These are phyloP conservation scores for Synchiropus splendidus DNA, from an alignment of 2,113 vertebrate species.

Conservation along the genomic window DNA sequence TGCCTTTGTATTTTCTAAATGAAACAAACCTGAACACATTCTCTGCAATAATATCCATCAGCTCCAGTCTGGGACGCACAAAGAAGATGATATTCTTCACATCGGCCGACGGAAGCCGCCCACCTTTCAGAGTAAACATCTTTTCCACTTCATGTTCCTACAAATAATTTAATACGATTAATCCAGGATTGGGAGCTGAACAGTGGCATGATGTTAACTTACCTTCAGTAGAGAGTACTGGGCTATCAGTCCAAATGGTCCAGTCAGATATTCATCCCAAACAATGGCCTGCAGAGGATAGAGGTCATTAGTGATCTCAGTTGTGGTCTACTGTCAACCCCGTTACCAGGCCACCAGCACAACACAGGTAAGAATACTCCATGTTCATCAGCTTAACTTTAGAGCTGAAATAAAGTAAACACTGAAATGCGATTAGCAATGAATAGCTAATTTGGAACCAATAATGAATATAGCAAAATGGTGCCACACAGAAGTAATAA, in stretches of 20 bases:
- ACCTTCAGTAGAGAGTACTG: constrained; percentile 96
- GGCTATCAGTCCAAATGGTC: constrained; percentile 93
- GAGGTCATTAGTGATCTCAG: too few relatives aligned
- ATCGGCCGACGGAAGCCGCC: constrained; percentile 79
- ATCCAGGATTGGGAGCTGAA: background rate
- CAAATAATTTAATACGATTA: background rate
- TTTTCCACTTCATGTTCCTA: constrained; percentile 99
- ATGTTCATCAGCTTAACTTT: too few relatives aligned
- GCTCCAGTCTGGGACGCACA: constrained; percentile 84
- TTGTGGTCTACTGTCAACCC: too few relatives aligned
- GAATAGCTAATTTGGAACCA: too few relatives aligned
- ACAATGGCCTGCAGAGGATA: constrained; percentile 81
- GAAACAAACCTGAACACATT: constrained; percentile 78
- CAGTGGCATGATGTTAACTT: constrained; percentile 11
- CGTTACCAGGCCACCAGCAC: background rate
- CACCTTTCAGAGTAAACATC: constrained; percentile 94
- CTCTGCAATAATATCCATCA: constrained; percentile 95
- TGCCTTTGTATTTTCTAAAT: background rate
- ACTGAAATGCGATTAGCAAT: too few relatives aligned
- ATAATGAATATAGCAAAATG: too few relatives aligned
- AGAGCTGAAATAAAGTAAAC: too few relatives aligned
- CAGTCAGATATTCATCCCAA: constrained; percentile 95
- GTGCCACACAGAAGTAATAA: too few relatives aligned
- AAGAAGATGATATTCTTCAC: constrained; percentile 98
- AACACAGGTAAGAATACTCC: background rate